Evolutionary conservation across 2,888 invertebrate species (phyloP).

Genomic region (Dynastes tityus): DNA sequence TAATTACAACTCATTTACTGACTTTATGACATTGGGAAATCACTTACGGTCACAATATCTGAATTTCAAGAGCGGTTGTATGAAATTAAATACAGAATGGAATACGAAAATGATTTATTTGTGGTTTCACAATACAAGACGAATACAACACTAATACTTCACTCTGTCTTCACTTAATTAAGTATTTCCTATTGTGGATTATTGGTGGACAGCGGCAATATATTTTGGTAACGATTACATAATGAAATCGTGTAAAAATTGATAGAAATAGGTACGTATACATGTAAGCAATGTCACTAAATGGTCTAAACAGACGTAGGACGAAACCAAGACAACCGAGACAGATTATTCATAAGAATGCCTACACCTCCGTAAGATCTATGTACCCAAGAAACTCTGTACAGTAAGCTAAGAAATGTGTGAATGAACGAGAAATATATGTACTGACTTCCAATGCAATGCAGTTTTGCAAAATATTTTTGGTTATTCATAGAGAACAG

Average conservation of each 20-base stretch:
- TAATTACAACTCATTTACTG: too few species aligned
- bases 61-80: too few species aligned
- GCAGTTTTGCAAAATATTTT: too few species aligned
- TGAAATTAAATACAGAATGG: too few species aligned
- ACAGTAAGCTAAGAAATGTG: neutral
- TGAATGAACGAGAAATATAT: too few species aligned
- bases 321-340: neutral
- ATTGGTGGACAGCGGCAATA: neutral
- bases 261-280: neutral
- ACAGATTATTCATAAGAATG: slow-evolving; percentile 15
- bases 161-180: neutral
- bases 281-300: neutral
- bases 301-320: slow-evolving; percentile 5
- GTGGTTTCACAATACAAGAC: too few species aligned
- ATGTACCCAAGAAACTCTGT: slow-evolving; percentile 2
- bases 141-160: too few species aligned
- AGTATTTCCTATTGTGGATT: slow-evolving; percentile 2
- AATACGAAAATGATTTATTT: too few species aligned
- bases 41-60: too few species aligned
- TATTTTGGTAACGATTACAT: slow-evolving; percentile 11
- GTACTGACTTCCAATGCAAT: too few species aligned
- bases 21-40: too few species aligned
- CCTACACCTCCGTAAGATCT: neutral
- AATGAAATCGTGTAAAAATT: neutral
- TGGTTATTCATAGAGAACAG: too few species aligned